Conservation (phyloP, 2,888 invertebrate genomes). For the Pristionchus arcanus region DNA sequence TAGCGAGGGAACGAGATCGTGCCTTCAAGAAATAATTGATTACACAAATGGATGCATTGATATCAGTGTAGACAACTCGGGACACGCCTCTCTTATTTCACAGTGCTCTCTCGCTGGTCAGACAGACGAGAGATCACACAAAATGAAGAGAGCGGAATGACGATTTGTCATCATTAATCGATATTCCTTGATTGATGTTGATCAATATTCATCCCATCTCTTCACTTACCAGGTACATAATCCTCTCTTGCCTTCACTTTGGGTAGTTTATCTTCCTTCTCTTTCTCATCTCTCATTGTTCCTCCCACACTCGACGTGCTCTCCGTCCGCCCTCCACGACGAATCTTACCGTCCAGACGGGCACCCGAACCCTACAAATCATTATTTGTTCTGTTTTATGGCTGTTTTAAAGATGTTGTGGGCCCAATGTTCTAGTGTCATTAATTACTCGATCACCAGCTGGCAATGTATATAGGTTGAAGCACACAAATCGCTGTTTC, state of each 20-base stretch:
- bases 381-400: not conserved
- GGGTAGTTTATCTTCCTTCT: conserved; percentile 17
- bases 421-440: no score
- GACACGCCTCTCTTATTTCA: no score
- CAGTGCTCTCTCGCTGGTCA: no score
- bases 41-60: no score
- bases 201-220: not conserved
- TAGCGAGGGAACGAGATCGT: conserved; percentile 73
- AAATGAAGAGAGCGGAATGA: no score
- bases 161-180: no score
- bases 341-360: conserved; percentile 74
- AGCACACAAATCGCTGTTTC: not conserved
- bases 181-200: no score
- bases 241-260: conserved; percentile 47
- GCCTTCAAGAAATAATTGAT: conserved; percentile 49
- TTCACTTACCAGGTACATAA: conserved; percentile 54
- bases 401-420: not conserved
- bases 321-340: conserved; percentile 42
- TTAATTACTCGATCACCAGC: no score
- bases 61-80: no score
- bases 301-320: conserved; percentile 54
- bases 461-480: not conserved
- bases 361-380: conserved; percentile 65
- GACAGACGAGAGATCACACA: no score
- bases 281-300: conserved; percentile 59